phyloP scores from a whole-genome alignment of 2,113 vertebrate genomes.

The Maccullochella peelii region DNA sequence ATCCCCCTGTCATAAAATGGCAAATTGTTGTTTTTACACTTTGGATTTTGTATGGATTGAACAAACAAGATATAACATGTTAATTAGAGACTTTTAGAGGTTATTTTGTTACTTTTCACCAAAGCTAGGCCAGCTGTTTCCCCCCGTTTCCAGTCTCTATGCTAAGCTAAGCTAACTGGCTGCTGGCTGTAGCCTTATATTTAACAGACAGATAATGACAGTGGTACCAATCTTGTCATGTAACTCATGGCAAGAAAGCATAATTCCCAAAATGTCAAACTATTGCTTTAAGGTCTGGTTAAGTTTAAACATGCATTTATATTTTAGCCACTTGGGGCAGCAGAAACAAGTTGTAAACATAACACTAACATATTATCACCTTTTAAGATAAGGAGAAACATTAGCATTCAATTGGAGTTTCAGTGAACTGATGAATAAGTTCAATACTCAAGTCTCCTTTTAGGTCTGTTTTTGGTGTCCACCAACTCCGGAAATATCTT shows the following conservation, averaged over 20 bases:
- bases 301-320: not conserved
- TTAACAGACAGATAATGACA: not conserved
- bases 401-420: not conserved
- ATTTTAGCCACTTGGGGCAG: not conserved
- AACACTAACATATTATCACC: not conserved
- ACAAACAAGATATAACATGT: not conserved
- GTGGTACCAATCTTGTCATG: not conserved
- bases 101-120: not conserved
- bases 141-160: not conserved
- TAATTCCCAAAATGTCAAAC: not conserved
- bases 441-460: not conserved
- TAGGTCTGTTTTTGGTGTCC: not conserved
- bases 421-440: not conserved
- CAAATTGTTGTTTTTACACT: not conserved
- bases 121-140: not conserved
- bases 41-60: not conserved
- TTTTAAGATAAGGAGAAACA: not conserved
- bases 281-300: not conserved
- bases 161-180: not conserved
- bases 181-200: not conserved
- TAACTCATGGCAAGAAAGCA: not conserved
- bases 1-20: not conserved
- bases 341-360: not conserved
- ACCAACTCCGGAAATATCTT: not conserved
- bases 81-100: not conserved